Evolutionary conservation across 2,888 invertebrate species (phyloP).

Genomic region (Andrena dorsata): DNA sequence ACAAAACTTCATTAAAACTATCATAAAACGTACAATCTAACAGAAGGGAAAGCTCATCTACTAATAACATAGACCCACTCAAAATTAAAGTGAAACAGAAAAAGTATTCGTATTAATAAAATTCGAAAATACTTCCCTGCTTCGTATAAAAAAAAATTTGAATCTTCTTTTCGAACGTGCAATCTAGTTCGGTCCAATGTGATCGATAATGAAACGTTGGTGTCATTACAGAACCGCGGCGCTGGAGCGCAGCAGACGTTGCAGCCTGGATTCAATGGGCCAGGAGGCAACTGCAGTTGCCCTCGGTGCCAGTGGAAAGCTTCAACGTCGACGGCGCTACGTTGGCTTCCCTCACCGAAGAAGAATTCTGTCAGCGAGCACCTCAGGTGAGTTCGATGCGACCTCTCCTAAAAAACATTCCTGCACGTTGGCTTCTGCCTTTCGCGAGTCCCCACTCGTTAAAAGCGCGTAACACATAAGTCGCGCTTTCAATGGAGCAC

Average conservation of each 20-base stretch:
- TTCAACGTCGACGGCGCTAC: conserved; percentile 93
- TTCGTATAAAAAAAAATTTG: background rate
- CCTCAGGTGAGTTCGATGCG: conserved; percentile 89
- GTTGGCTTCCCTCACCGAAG: conserved; percentile 92
- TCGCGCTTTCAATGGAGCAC: conserved; percentile 51
- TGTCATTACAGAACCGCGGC: conserved; percentile 91
- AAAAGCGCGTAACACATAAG: conserved; percentile 33
- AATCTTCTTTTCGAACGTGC: background rate
- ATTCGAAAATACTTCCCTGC: background rate
- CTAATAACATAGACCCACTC: too few species aligned
- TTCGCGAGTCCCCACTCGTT: conserved; percentile 10
- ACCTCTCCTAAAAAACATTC: conserved; percentile 13
- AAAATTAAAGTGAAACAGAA: too few species aligned
- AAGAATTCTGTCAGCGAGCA: conserved; percentile 93
- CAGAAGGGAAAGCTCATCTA: too few species aligned
- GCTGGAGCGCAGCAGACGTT: conserved; percentile 94
- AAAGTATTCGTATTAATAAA: too few species aligned
- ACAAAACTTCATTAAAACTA: too few species aligned
- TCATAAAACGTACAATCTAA: too few species aligned
- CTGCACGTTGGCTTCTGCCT: background rate
- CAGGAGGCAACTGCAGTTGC: conserved; percentile 91
- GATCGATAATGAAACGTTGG: background rate
- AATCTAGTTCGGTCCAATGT: background rate
- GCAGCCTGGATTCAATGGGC: conserved; percentile 96
- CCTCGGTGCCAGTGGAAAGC: conserved; percentile 90